Conservation (phyloP, 2,113 vertebrate species). For the Rhea pennata region DNA sequence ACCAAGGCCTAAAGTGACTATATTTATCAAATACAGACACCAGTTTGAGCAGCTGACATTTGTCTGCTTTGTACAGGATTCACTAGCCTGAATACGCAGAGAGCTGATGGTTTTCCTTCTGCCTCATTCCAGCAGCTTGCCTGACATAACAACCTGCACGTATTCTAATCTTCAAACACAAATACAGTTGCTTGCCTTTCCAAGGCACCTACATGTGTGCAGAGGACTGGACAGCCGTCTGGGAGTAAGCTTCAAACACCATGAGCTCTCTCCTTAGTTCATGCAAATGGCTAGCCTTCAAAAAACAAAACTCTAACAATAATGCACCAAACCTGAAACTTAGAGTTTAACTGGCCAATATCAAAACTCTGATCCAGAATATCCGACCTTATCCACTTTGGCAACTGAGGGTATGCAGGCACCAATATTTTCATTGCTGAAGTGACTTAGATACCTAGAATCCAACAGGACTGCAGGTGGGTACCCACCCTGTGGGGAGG, state of each 20-base stretch:
- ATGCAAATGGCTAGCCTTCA: neutral
- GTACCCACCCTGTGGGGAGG: fast-evolving
- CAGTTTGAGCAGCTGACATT: neutral
- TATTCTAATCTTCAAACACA: neutral
- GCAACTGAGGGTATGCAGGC: neutral
- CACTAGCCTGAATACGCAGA: neutral
- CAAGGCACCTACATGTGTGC: neutral
- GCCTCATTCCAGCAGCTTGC: neutral
- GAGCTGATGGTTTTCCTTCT: neutral
- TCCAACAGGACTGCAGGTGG: neutral
- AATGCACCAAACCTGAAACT: neutral
- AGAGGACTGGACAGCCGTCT: neutral
- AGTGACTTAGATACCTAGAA: neutral
- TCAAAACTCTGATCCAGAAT: neutral
- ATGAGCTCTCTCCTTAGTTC: neutral
- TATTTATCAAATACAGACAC: neutral
- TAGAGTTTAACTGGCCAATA: neutral
- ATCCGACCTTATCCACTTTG: neutral
- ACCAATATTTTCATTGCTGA: neutral
- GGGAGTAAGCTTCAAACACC: neutral
- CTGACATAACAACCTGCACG: neutral
- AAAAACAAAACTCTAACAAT: neutral
- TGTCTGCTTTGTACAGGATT: neutral
- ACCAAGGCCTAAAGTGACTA: neutral
- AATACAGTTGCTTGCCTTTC: neutral